Percentiles rank a stretch among this genome's conserved stretches.
Evolutionary conservation across 2,113 vertebrate species (phyloP).

Genomic region (Holacanthus passer): DNA sequence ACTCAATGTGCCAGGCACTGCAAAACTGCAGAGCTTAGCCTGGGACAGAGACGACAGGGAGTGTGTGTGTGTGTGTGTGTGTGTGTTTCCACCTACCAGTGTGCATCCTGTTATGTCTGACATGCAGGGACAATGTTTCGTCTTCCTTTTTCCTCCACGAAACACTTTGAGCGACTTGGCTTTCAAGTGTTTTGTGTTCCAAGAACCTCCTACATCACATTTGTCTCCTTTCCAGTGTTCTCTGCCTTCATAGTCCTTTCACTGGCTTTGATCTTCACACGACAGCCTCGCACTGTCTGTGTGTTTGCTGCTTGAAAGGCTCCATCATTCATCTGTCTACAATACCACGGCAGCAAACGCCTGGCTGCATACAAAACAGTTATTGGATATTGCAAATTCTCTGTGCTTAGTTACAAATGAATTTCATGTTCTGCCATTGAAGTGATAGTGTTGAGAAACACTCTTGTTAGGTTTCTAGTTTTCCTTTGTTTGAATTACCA

Average conservation of each 20-base stretch:
- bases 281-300: conserved; percentile 28
- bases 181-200: conserved; percentile 67
- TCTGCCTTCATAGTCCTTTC: conserved; percentile 52
- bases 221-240: conserved; percentile 62
- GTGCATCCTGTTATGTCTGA: conserved; percentile 63
- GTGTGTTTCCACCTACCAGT: conserved; percentile 24
- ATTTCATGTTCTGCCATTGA: conserved; percentile 15
- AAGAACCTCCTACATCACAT: conserved; percentile 55
- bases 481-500: background rate
- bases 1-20: conserved; percentile 42
- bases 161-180: conserved; percentile 55
- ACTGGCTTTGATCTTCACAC: conserved; percentile 64
- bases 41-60: conserved; percentile 42
- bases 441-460: conserved; percentile 13
- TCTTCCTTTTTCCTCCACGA: conserved; percentile 51
- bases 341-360: conserved; percentile 1
- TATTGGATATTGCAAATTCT: conserved; percentile 31
- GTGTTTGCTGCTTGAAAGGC: conserved; percentile 52
- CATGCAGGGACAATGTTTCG: conserved; percentile 47
- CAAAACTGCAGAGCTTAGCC: conserved; percentile 56
- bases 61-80: conserved; percentile 22
- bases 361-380: conserved; percentile 46
- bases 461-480: background rate
- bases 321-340: conserved; percentile 63
- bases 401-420: conserved; percentile 36